These are phyloP conservation scores for Xenopus petersii DNA, from an alignment of 2,797 vertebrate species.

Conservation along the genomic window DNA sequence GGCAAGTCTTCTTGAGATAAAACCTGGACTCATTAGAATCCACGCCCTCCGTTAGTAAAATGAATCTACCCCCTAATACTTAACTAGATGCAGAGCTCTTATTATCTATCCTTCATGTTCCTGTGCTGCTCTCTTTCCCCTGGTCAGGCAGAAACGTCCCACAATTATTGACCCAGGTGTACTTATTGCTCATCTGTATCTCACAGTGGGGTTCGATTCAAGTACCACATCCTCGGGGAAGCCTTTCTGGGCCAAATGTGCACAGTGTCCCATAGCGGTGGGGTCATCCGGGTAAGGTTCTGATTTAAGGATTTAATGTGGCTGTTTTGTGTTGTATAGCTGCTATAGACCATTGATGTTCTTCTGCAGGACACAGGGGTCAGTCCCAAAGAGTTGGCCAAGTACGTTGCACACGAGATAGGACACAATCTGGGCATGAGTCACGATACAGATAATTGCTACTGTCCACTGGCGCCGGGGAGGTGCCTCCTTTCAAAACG, in stretches of 20 bases:
- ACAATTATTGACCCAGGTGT: too few species aligned
- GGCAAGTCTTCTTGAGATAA: background rate
- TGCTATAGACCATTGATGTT: too few species aligned
- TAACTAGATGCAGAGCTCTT: too few species aligned
- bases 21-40: too few species aligned
- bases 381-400: slow-evolving; percentile 34
- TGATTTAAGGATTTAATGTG: background rate
- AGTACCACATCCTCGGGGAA: slow-evolving; percentile 29
- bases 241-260: slow-evolving; percentile 31
- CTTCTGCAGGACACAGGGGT: slow-evolving; percentile 21
- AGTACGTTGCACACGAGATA: slow-evolving; percentile 40
- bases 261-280: slow-evolving; percentile 19
- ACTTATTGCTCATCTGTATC: too few species aligned
- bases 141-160: too few species aligned
- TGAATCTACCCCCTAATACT: too few species aligned
- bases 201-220: slow-evolving; percentile 18
- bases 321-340: background rate
- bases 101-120: background rate
- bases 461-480: slow-evolving; percentile 17
- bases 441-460: slow-evolving; percentile 34
- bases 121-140: too few species aligned
- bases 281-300: slow-evolving; percentile 21
- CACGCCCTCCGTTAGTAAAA: too few species aligned
- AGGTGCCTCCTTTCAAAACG: slow-evolving; percentile 25
- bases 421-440: slow-evolving; percentile 44